Evolutionary conservation across 64 coral and sea anemone species (phyloP), one percentile per base, ranked within the genome.

Genomic region (Platygyra sinensis): DNA sequence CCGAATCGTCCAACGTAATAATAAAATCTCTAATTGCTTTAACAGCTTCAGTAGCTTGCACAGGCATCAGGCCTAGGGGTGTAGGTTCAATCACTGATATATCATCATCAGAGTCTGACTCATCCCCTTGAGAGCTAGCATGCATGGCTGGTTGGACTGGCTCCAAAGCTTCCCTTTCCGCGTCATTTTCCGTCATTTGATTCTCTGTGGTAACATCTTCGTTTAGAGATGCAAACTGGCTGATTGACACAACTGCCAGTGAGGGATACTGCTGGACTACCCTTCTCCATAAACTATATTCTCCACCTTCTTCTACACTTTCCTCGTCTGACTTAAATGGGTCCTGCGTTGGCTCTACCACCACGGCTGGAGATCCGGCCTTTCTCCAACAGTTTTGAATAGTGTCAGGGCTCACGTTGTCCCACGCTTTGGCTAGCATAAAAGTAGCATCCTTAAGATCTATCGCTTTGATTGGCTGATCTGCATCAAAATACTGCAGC

Each of bases 241-340:
- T 62, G 39, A 92, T 80, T 79, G 83, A 75, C 63, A 92, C 49
- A 87, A 80, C 73, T 75, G 55, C 74, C 8, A 92, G 55, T 27
- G 82, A 92, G 49, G 63, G 90, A 92, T 79, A 92, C 69, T 92
- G 83, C 82, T 84, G 82, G 60, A 62, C 83, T 55, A 80, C 32
- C 75, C 90, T 83, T 50, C 7, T 67, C 82, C 74, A 87, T 64
- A 92, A 78, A 91, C 74, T 74, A 80, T 75, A 65, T 92, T 64
- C 90, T 52, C 14, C 83, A 55, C 72, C 83, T 49, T 92, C 83
- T 73, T 78, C 81, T 61, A 36, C 79, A 31, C 19, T 75, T 76
- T 91, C 89, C 22, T 91, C 90, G 75, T 82, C 67, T 61, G 42
- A 92, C 33, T 92, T 82, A 86, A 92, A 92, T 84, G 77, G 76